Evolutionary conservation across 2,113 vertebrate genomes (phyloP), one percentile per base, ranked within the genome.

Genomic region (Mystacornis crossleyi): DNA sequence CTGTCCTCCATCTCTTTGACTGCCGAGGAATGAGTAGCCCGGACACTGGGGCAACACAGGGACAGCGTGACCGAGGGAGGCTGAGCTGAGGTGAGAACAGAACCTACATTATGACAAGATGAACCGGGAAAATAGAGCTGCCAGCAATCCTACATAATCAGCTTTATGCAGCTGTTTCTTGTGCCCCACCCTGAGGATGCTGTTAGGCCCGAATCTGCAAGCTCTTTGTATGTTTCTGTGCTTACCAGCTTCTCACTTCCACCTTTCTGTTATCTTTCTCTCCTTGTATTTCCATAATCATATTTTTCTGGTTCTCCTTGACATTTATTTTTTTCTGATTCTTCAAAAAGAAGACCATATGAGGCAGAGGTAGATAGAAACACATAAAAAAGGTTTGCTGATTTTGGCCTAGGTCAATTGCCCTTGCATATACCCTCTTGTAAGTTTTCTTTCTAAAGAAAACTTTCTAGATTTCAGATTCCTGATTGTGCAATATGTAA

Each of bases 1-100:
- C 31, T 24, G 14, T 38, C n/a, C 24, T 72, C 36, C 5, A 5
- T 53, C 18, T 53, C 4, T 1, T 26, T 86, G 28, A 33, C 12
- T 53, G 48, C 29, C 36, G 38, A 72, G n/a, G 38, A 42, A 11
- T 26, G 33, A 54, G 25, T 7, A n/a, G 16, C 12, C 33, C 24
- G 38, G 12, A 12, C 18, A 20, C 14, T n/a, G 1, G 1, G 14
- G 29, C 9, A 67, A 12, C 19, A 8, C 15, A 38, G 48, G 61
- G 29, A n/a, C 72, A 60, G n/a, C 2, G 2, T 7, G 34, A n/a
- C 38, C 0, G 1, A 47, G 40, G 9, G 40, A 51, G 21, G 36
- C 36, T 58, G 45, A 87, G 33, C 18, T 19, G 34, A 77, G 25
- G 40, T n/a, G 50, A 77, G 66, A 66, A 29, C 6, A 67, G 15